phyloP scores from a whole-genome alignment of 2,113 vertebrate species.

The Menidia beryllina region DNA sequence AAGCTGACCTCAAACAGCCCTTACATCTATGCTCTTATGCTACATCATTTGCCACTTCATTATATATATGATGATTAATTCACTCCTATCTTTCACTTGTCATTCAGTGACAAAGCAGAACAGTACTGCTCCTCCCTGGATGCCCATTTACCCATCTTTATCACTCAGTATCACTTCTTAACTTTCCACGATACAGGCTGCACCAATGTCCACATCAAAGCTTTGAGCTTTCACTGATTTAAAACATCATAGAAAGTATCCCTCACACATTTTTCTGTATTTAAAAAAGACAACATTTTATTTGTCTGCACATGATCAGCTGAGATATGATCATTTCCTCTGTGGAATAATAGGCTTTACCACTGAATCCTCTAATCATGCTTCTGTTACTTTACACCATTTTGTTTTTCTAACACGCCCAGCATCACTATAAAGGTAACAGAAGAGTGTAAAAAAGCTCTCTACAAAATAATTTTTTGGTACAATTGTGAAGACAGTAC shows the following conservation, averaged over 20 bases:
- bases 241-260: too few relatives aligned
- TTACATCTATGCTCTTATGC: neutral
- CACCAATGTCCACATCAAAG: neutral
- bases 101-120: conserved; percentile 19
- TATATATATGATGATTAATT: conserved; percentile 21
- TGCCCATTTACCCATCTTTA: neutral
- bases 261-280: neutral
- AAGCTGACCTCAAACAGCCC: conserved; percentile 6
- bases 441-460: neutral
- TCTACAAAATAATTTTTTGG: neutral
- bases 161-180: conserved; percentile 1
- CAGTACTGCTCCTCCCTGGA: conserved; percentile 7
- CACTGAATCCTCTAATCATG: neutral
- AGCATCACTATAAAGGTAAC: neutral
- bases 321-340: neutral
- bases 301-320: neutral
- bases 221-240: too few relatives aligned
- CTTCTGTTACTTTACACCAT: neutral
- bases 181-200: conserved; percentile 18
- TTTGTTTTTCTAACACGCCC: neutral
- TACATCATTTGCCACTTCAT: conserved; percentile 10
- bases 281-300: neutral
- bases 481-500: neutral
- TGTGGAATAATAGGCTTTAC: neutral
- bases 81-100: conserved; percentile 30